phyloP scores from a whole-genome alignment of 2,797 vertebrate genomes.

The Cryptoblepharus egeriae region DNA sequence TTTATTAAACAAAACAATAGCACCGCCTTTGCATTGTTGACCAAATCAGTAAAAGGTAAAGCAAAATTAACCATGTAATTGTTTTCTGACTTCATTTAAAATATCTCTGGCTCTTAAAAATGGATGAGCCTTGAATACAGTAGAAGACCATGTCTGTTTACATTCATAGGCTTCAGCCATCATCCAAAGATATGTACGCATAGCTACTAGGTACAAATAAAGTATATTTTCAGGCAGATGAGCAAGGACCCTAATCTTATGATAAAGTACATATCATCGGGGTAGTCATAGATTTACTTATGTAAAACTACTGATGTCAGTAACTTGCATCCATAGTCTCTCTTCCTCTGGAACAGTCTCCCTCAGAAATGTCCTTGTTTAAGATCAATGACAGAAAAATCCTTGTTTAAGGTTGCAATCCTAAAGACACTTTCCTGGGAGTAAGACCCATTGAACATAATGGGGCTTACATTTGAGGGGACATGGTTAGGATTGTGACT shows the following conservation, averaged over 20 bases:
- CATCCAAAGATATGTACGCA: constrained; percentile 4
- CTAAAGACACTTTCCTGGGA: too few relatives aligned
- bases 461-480: too few relatives aligned
- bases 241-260: neutral
- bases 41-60: constrained; percentile 81
- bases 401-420: too few relatives aligned
- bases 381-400: too few relatives aligned
- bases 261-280: too few relatives aligned
- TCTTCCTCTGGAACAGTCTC: too few relatives aligned
- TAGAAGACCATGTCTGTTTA: constrained; percentile 19
- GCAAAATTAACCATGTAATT: constrained; percentile 68
- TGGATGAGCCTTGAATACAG: constrained; percentile 35
- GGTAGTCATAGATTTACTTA: neutral
- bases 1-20: constrained; percentile 86
- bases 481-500: too few relatives aligned
- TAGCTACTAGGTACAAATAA: neutral
- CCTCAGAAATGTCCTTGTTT: too few relatives aligned
- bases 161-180: constrained; percentile 17
- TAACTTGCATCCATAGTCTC: too few relatives aligned
- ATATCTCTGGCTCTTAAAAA: constrained; percentile 31
- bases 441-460: too few relatives aligned
- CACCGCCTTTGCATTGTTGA: constrained; percentile 82
- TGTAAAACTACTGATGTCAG: too few relatives aligned
- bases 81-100: constrained; percentile 31
- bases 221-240: neutral